Conservation (phyloP, 2,888 invertebrate species). For the Leptinotarsa haldemani region DNA sequence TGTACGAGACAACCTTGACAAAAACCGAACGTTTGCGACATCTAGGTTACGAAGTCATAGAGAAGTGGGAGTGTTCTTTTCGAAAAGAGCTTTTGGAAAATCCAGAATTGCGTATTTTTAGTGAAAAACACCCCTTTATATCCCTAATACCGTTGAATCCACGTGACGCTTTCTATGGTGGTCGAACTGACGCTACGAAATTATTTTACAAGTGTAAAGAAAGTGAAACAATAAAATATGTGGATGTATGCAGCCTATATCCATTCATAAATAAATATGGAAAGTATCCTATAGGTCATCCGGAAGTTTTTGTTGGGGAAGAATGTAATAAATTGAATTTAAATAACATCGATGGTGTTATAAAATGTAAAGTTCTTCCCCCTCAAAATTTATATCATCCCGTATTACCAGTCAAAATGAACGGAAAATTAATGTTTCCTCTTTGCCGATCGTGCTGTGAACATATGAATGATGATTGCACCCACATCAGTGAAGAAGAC, state of each 20-base stretch:
- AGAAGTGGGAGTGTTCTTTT: slow-evolving; percentile 45
- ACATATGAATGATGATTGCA: slow-evolving; percentile 33
- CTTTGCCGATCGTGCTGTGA: slow-evolving; percentile 56
- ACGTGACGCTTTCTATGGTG: slow-evolving; percentile 43
- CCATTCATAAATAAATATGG: background rate
- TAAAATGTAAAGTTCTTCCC: slow-evolving; percentile 44
- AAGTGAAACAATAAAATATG: slow-evolving; percentile 47
- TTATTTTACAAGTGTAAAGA: slow-evolving; percentile 24
- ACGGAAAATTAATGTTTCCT: slow-evolving; percentile 52
- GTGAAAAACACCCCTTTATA: slow-evolving; percentile 33
- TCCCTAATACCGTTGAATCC: slow-evolving; percentile 17
- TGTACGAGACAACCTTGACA: too few species aligned
- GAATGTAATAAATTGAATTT: slow-evolving; percentile 22
- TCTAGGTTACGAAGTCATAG: slow-evolving; percentile 34
- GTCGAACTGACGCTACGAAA: slow-evolving; percentile 35
- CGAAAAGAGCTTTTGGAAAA: slow-evolving; percentile 12
- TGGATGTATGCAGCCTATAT: slow-evolving; percentile 38
- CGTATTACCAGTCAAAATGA: slow-evolving; percentile 53
- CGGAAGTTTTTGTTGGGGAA: slow-evolving; percentile 47
- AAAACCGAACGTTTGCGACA: slow-evolving; percentile 20
- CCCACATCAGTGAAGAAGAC: slow-evolving; percentile 45
- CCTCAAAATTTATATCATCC: slow-evolving; percentile 47
- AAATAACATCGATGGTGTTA: slow-evolving; percentile 27
- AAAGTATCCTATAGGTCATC: slow-evolving; percentile 44
- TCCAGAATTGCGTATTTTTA: slow-evolving; percentile 13